Evolutionary conservation across 2,888 invertebrate genomes (phyloP), one percentile per base, ranked within the genome.

Genomic region (Crepidodera aurea): DNA sequence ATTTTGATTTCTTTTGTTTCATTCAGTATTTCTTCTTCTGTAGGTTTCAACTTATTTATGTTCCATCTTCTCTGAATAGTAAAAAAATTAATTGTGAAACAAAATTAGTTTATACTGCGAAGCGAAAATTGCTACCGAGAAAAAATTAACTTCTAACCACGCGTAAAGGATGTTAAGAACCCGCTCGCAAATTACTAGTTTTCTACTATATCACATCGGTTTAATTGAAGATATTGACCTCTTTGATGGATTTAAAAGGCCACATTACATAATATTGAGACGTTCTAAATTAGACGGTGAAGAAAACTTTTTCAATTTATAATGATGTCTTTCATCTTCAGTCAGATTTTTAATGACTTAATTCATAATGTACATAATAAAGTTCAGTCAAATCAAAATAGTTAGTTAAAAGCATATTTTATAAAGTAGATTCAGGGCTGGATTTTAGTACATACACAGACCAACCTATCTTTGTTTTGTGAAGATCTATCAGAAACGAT

Each of bases 221-320:
- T 51, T 51, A 34, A 51, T 51, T 51, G 51, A 51, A 32, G 51
- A 51, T 22, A 51, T 37, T 34, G 37, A 51, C 51, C 37, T 51
- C 51, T 37, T 13, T 51, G 34, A 51, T 37, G 18, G 34, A 51
- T 48, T 18, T 32, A 51, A 51, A 34, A 22, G 37, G 34, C 19
- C 13, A 34, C 18, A 51, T 51, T 51, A 51, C 51, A 19, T 10
- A 51, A 51, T 37, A 34, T 51, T 51, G 51, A 22, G 18, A 51
- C 34, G 51, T 37, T 51, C 22, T 12, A 13, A 32, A 51, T 51
- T 13, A 12, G 34, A 18, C 18, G 18, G 13, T n/a, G 10, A 32
- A 50, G 29, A 32, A 50, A 50, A 50, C 16, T 50, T 2, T 51
- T 2, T 7, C 19, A 8, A 27, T 22, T 10, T 13, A 51, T 51